Base-by-base conservation (phyloP, 2,797 vertebrate genomes). In the Falco concolor region DNA sequence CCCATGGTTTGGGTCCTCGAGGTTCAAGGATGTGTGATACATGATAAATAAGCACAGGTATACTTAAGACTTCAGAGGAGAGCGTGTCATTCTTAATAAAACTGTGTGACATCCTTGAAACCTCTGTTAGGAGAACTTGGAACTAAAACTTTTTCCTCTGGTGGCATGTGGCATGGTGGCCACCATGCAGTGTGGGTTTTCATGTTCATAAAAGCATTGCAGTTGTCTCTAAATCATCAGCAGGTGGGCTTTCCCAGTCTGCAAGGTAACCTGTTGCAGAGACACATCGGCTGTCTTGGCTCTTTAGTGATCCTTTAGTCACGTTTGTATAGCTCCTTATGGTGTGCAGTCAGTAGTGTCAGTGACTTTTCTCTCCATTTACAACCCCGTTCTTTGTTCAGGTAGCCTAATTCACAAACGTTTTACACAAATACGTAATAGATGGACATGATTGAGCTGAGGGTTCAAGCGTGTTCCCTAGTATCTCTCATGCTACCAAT, bases 1-100 rank as follows among this genome's bases (percentile, higher is more conserved):
- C 10, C 16, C 16, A 28, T 60, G 20, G 8, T 19, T 19, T 67
- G 72, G 1, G 0, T 30, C 36, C 30, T 87, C 4, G 25, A 34
- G 32, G 8, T 44, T 67, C 22, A 81, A 0, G 80, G 36, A 23
- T 1, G 1, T 1, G 1, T 59, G 27, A n/a, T 34, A 42, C 40
- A 16, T 36, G 30, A 56, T 34, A 74, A 63, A 22, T 65, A 73
- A 65, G 42, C 30, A 20, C 9, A 45, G 60, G 4, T 32, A 54
- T 17, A 25, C 9, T 19, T 78, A 40, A 38, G 30, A 76, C 50
- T 74, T 67, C 36, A 45, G n/a, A 76, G 20, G 22, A 17, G 10
- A 5, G 2, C 12, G 8, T 59, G 18, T 50, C 28, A 16, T 80
- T 93, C 20, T 45, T 77, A 17, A 15, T 23, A 28, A 81, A 90